Percentiles rank a stretch among this genome's conserved stretches.
These are phyloP conservation scores for Leptatherina wallacei DNA, from an alignment of 2,797 vertebrate species.

Conservation along the genomic window DNA sequence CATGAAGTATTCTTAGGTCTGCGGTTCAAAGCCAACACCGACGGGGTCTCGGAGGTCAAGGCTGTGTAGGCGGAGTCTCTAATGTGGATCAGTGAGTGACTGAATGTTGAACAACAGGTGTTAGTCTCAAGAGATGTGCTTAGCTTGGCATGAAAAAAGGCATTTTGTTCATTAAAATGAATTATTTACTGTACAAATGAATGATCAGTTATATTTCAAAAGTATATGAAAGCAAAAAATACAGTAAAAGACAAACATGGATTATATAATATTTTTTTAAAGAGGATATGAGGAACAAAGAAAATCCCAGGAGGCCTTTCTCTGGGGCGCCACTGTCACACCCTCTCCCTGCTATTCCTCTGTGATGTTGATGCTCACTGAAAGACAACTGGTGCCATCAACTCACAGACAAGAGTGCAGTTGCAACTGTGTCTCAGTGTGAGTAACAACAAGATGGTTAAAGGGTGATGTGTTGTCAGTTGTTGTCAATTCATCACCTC, in stretches of 20 bases:
- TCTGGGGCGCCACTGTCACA: conserved; percentile 9
- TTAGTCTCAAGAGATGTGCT: conserved; percentile 23
- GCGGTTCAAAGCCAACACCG: conserved; percentile 48
- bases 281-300: background rate
- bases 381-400: conserved; percentile 37
- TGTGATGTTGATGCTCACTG: conserved; percentile 14
- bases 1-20: conserved; percentile 46
- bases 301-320: conserved; percentile 14
- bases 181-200: conserved; percentile 18
- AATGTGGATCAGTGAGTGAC: conserved; percentile 24
- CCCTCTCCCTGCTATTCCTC: conserved; percentile 21
- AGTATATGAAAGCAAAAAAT: background rate
- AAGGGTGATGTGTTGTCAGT: conserved; percentile 25
- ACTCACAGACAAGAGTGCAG: conserved; percentile 29
- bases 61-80: conserved; percentile 28
- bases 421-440: conserved; percentile 17
- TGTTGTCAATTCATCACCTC: conserved; percentile 26
- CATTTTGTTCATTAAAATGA: conserved; percentile 14
- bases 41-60: conserved; percentile 46
- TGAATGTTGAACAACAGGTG: conserved; percentile 53
- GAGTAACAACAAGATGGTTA: conserved; percentile 30
- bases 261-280: background rate
- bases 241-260: conserved; percentile 2
- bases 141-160: conserved; percentile 8
- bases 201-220: conserved; percentile 19